These are phyloP conservation scores for Heterodera filipjevi DNA, from an alignment of 2,888 invertebrate species.

Conservation along the genomic window DNA sequence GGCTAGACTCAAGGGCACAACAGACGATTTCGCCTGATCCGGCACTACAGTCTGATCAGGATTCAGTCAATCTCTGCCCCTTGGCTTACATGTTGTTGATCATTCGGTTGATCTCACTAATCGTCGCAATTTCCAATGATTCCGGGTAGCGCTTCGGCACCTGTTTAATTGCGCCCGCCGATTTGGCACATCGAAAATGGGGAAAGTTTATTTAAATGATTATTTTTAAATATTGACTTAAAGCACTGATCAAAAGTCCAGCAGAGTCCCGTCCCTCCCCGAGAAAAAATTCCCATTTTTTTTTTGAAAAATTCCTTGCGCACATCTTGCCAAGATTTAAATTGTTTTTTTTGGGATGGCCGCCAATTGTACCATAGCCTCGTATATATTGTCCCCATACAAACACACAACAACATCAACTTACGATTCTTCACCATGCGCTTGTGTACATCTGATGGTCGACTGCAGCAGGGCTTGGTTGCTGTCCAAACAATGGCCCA, in stretches of 20 bases:
- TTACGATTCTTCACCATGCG: constrained; percentile 47
- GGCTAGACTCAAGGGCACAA: too few species aligned
- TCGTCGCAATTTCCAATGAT: constrained; percentile 61
- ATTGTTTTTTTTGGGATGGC: too few species aligned
- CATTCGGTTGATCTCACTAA: constrained; percentile 48
- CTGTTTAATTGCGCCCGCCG: constrained; percentile 48
- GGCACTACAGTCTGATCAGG: too few species aligned
- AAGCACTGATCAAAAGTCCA: too few species aligned
- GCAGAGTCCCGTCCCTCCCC: too few species aligned
- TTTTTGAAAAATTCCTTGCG: too few species aligned
- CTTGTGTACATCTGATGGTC: constrained; percentile 52
- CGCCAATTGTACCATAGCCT: neutral
- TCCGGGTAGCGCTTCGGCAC: constrained; percentile 63
- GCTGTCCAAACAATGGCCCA: constrained; percentile 51
- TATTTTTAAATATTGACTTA: too few species aligned
- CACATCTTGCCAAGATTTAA: too few species aligned
- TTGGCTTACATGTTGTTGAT: constrained; percentile 24
- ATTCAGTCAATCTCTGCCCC: too few species aligned
- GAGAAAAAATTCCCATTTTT: too few species aligned
- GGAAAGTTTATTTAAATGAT: neutral
- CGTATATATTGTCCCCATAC: neutral
- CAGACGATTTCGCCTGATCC: too few species aligned
- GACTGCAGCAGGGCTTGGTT: constrained; percentile 47
- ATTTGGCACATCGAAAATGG: constrained; percentile 42
- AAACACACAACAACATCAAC: too few species aligned